Evolutionary conservation across 2,888 invertebrate genomes (phyloP).

Genomic region (Ochropleura leucogaster): DNA sequence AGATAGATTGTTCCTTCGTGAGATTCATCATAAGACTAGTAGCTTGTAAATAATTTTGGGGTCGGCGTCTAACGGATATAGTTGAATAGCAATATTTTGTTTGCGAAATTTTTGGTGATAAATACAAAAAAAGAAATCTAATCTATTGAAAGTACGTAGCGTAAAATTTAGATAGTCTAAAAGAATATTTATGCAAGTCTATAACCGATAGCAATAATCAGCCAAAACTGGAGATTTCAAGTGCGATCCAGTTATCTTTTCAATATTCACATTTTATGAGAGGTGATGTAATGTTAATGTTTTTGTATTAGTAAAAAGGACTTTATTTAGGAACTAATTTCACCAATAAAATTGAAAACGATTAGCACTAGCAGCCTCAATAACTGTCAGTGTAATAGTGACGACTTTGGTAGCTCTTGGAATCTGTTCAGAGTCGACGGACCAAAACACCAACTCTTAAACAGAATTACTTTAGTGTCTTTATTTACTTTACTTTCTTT

Average conservation of each 20-base stretch:
- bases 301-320: not conserved
- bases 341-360: not conserved
- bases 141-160: conserved; percentile 6
- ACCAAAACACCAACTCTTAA: not conserved
- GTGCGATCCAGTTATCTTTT: not conserved
- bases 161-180: not conserved
- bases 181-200: conserved; percentile 5
- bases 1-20: not conserved
- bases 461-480: not conserved
- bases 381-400: not conserved
- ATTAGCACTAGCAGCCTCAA: not conserved
- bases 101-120: not conserved
- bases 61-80: not conserved
- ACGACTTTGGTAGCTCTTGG: not conserved
- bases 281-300: not conserved
- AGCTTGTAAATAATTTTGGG: not conserved
- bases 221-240: conserved; percentile 14
- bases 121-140: not conserved
- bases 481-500: not conserved
- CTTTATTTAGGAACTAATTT: not conserved
- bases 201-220: conserved; percentile 26
- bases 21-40: not conserved
- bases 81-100: not conserved
- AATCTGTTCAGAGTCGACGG: not conserved
- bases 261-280: not conserved